Evolutionary conservation across 2,797 vertebrate species (phyloP).

Genomic region (Knipowitschia caucasica): DNA sequence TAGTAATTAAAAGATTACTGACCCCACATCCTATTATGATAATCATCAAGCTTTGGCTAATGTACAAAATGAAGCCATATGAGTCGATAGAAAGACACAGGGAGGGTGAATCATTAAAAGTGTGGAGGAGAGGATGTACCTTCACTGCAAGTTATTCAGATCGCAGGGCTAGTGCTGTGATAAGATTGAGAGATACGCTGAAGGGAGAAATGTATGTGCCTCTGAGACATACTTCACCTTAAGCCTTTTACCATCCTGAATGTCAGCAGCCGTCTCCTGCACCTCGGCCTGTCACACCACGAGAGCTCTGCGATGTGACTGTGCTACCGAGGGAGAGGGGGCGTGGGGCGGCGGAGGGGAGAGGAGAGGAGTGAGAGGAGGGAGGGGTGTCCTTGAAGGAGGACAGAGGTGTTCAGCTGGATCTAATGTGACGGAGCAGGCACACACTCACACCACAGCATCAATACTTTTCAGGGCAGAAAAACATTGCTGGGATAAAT

Average conservation of each 20-base stretch:
- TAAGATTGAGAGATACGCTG: conserved; percentile 45
- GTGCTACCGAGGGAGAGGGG: conserved; percentile 30
- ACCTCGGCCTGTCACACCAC: conserved; percentile 56
- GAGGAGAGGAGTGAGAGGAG: conserved; percentile 9
- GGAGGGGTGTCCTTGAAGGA: conserved; percentile 75
- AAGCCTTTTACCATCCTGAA: conserved; percentile 71
- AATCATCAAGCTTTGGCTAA: conserved; percentile 47
- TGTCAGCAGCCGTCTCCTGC: conserved; percentile 65
- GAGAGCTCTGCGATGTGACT: conserved; percentile 22
- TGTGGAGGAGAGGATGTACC: not conserved
- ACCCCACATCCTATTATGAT: conserved; percentile 63
- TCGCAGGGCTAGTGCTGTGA: conserved; percentile 29
- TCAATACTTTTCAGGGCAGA: conserved; percentile 48
- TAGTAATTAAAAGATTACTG: conserved; percentile 73
- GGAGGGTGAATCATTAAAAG: conserved; percentile 16
- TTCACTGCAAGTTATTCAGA: conserved; percentile 24
- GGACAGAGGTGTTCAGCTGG: conserved; percentile 76
- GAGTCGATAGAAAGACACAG: conserved; percentile 24
- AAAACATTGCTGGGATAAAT: conserved; percentile 51
- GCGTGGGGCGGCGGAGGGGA: not conserved
- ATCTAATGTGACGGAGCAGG: conserved; percentile 72
- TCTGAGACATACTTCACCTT: conserved; percentile 50
- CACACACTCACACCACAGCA: conserved; percentile 46
- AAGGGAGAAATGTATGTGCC: conserved; percentile 38
- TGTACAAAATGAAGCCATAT: conserved; percentile 17